Conservation (phyloP, 2,888 invertebrate species). For the Mactromeris polynyma region DNA sequence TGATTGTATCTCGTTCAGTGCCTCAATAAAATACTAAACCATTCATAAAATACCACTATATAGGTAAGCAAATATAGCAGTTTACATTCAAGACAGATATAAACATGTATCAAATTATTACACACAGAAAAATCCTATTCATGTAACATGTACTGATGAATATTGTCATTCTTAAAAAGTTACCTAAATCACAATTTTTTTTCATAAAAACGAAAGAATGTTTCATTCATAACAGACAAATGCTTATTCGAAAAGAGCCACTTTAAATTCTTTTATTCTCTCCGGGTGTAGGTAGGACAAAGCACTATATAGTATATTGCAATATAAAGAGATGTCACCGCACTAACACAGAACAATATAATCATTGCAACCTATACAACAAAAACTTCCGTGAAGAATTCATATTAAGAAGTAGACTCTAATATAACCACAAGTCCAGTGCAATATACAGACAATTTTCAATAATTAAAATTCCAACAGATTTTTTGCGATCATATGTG, state of each 20-base stretch:
- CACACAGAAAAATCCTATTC: neutral
- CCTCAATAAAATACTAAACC: neutral
- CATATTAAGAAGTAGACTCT: neutral
- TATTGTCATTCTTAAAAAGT: neutral
- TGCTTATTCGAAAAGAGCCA: neutral
- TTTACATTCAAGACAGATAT: neutral
- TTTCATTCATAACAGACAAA: neutral
- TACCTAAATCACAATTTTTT: neutral
- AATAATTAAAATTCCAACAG: conserved; percentile 15
- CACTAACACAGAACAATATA: neutral
- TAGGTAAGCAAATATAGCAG: neutral
- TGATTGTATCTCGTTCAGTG: neutral
- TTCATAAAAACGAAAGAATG: neutral
- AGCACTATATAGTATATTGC: neutral
- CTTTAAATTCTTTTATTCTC: neutral
- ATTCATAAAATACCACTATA: neutral
- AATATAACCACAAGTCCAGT: neutral
- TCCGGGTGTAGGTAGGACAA: neutral
- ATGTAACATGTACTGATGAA: neutral
- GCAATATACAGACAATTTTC: neutral
- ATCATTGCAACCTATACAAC: neutral
- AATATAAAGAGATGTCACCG: neutral
- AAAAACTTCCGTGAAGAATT: neutral
- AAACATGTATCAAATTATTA: conserved; percentile 8
- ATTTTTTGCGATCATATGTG: conserved; percentile 9